phyloP scores from a whole-genome alignment of 2,888 invertebrate genomes.

The Stegana nigrithorax region DNA sequence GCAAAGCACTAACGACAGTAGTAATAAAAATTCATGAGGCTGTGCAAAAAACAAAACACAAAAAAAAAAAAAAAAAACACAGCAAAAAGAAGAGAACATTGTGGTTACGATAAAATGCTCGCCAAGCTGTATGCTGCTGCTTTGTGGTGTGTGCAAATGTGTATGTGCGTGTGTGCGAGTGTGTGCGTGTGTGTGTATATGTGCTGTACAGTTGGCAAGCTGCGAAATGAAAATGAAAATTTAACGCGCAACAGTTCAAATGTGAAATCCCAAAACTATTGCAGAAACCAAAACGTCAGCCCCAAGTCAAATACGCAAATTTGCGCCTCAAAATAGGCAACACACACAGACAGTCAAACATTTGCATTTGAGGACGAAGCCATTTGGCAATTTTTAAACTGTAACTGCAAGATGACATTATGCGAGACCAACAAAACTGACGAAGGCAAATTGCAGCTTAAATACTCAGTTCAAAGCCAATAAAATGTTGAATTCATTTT shows the following conservation, averaged over 20 bases:
- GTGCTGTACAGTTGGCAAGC: conserved; percentile 16
- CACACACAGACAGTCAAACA: too few species aligned
- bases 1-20: conserved; percentile 55
- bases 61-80: too few species aligned
- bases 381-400: too few species aligned
- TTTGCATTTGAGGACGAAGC: too few species aligned
- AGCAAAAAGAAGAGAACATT: too few species aligned
- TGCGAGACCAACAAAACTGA: too few species aligned
- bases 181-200: conserved; percentile 24
- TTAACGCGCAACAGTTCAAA: conserved; percentile 21
- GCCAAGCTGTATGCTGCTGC: conserved; percentile 14
- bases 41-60: conserved; percentile 17
- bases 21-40: conserved; percentile 58
- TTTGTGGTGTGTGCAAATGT: background rate
- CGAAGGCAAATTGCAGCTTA: too few species aligned
- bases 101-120: conserved; percentile 16
- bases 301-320: too few species aligned
- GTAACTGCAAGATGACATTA: too few species aligned
- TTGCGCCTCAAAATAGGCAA: too few species aligned
- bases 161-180: conserved; percentile 22
- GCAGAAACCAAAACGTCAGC: background rate
- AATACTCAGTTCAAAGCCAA: too few species aligned
- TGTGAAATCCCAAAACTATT: background rate
- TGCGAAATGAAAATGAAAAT: conserved; percentile 40
- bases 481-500: too few species aligned